Percentiles rank a stretch among this genome's conserved stretches.
Evolutionary conservation across 30 jellyfish, hydroid and myxozoan species (phyloP).

Genomic region (Hydractinia echinata): DNA sequence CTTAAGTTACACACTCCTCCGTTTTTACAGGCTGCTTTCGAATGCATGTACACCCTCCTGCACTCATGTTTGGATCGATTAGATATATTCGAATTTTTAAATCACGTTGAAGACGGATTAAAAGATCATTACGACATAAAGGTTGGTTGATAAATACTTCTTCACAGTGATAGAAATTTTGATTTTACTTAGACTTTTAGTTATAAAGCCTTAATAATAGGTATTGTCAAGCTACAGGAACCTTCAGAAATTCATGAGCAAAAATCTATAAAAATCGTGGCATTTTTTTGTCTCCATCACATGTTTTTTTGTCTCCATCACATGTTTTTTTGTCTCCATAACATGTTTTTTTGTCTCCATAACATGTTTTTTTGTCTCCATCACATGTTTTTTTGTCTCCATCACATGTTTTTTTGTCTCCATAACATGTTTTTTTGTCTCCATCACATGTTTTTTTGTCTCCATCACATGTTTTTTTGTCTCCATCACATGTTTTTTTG

Average conservation of each 20-base stretch:
- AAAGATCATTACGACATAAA: slow-evolving; percentile 89
- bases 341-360: too few relatives aligned
- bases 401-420: too few relatives aligned
- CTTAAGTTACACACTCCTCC: too few relatives aligned
- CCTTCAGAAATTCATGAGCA: neutral
- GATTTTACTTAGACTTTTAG: neutral
- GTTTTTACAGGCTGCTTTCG: slow-evolving; percentile 86
- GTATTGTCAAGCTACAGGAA: neutral
- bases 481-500: too few relatives aligned
- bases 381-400: too few relatives aligned
- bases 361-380: too few relatives aligned
- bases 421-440: too few relatives aligned
- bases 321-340: too few relatives aligned
- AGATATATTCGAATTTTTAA: slow-evolving; percentile 78
- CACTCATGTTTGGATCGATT: slow-evolving; percentile 87
- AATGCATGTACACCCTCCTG: slow-evolving; percentile 89
- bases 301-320: too few relatives aligned
- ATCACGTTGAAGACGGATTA: slow-evolving; percentile 89
- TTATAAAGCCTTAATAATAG: neutral
- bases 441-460: too few relatives aligned
- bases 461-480: too few relatives aligned
- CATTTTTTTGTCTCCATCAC: neutral
- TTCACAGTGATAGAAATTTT: neutral
- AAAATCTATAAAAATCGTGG: neutral
- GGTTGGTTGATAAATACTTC: slow-evolving; percentile 25